Conservation (phyloP, 2,113 vertebrate genomes). For the Nibea coibor region DNA sequence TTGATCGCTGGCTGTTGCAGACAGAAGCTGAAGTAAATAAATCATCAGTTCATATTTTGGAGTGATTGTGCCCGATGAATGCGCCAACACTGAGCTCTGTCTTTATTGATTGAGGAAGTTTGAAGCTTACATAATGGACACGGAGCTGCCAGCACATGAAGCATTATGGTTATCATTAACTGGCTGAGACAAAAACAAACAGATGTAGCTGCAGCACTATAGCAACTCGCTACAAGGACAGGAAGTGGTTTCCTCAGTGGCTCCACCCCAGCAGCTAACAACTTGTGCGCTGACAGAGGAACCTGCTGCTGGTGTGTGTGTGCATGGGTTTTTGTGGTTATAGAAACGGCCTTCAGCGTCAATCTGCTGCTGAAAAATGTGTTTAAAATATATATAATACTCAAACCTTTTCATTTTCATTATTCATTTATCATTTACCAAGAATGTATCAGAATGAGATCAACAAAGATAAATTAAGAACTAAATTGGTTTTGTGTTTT, state of each 20-base stretch:
- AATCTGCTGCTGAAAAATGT: neutral
- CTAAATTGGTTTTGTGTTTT: neutral
- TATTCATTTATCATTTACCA: too few relatives aligned
- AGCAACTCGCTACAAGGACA: slow-evolving; percentile 51
- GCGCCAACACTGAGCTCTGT: neutral
- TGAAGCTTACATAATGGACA: neutral
- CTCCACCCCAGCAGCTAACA: slow-evolving; percentile 8
- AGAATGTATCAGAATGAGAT: neutral
- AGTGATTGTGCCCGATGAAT: neutral
- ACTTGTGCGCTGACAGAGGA: slow-evolving; percentile 12
- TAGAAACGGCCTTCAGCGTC: neutral
- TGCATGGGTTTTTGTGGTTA: neutral
- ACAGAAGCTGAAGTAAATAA: neutral
- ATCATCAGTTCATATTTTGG: neutral
- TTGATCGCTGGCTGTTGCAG: neutral
- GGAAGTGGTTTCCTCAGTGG: slow-evolving; percentile 78
- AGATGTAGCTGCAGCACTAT: neutral
- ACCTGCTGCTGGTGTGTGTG: slow-evolving; percentile 1
- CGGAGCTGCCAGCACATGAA: slow-evolving; percentile 7
- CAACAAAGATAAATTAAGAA: neutral
- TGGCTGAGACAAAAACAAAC: slow-evolving; percentile 34
- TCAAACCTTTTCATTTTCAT: neutral
- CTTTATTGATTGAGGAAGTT: slow-evolving; percentile 8
- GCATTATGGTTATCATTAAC: slow-evolving; percentile 23
- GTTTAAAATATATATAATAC: neutral